A percentile compares a stretch with the other conserved stretches of the same genome.
phyloP scores from a whole-genome alignment of 2,888 invertebrate species.

The Tenthredo amoena region DNA sequence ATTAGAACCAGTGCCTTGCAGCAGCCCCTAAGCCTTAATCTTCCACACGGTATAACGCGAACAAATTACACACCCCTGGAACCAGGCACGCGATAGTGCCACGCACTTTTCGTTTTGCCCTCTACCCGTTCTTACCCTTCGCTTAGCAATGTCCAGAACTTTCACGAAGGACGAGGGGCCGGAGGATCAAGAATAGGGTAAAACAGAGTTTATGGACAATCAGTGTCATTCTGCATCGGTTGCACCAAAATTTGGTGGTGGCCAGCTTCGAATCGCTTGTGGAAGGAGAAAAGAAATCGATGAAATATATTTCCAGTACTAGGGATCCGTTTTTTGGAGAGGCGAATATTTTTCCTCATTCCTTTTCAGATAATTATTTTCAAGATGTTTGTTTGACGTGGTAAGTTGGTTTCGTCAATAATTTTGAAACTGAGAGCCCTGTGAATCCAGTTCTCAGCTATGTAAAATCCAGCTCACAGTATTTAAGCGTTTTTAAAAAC shows the following conservation, averaged over 20 bases:
- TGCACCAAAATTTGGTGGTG: background rate
- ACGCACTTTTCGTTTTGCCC: constrained; percentile 5
- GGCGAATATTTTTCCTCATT: background rate
- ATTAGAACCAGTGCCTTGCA: constrained; percentile 40
- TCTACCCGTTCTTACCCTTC: constrained; percentile 36
- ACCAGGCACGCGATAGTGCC: constrained; percentile 17
- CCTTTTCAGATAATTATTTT: background rate
- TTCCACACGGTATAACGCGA: constrained; percentile 68
- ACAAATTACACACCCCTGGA: constrained; percentile 66
- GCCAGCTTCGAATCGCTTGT: background rate
- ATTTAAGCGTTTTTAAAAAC: background rate
- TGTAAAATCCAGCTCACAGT: background rate
- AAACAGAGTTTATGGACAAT: background rate
- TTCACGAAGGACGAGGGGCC: background rate
- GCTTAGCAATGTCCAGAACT: constrained; percentile 29
- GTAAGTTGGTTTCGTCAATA: background rate
- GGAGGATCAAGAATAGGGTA: constrained; percentile 17
- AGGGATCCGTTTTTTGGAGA: background rate
- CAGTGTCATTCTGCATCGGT: background rate
- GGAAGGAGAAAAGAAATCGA: background rate
- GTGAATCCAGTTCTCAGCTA: background rate
- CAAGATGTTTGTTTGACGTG: background rate
- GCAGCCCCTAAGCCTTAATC: constrained; percentile 60
- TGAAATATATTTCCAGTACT: background rate
- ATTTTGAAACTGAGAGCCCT: background rate